phyloP scores from a whole-genome alignment of 2,113 vertebrate species.

The Proterorhinus semilunaris region DNA sequence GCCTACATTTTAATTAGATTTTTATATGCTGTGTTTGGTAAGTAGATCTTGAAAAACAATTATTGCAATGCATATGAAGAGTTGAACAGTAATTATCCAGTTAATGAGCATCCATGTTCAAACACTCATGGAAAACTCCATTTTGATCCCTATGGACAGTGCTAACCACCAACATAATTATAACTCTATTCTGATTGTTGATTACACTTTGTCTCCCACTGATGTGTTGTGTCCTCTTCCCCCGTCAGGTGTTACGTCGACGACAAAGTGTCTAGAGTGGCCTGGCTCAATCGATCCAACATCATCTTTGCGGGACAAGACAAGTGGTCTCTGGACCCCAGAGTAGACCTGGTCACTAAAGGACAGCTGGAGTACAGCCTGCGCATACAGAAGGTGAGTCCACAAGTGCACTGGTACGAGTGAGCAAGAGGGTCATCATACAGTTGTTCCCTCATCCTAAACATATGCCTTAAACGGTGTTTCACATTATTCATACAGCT shows the following conservation, averaged over 20 bases:
- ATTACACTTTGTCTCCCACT: background rate
- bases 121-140: too few relatives aligned
- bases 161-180: background rate
- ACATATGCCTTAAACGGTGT: too few relatives aligned
- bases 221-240: conserved; percentile 8
- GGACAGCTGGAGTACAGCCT: conserved; percentile 97
- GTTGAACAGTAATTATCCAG: too few relatives aligned
- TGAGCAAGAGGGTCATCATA: too few relatives aligned
- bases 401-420: background rate
- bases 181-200: conserved; percentile 6
- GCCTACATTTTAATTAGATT: too few relatives aligned
- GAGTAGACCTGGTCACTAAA: conserved; percentile 95
- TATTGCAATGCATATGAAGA: too few relatives aligned
- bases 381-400: conserved; percentile 88
- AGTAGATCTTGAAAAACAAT: too few relatives aligned
- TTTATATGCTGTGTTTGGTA: too few relatives aligned
- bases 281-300: conserved; percentile 98
- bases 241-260: conserved; percentile 92
- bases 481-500: too few relatives aligned
- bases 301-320: conserved; percentile 98
- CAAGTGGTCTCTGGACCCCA: conserved; percentile 98
- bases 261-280: conserved; percentile 96
- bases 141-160: background rate
- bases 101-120: too few relatives aligned
- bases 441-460: too few relatives aligned